Evolutionary conservation across 2,113 vertebrate species (phyloP).

Genomic region (Pavo muticus): DNA sequence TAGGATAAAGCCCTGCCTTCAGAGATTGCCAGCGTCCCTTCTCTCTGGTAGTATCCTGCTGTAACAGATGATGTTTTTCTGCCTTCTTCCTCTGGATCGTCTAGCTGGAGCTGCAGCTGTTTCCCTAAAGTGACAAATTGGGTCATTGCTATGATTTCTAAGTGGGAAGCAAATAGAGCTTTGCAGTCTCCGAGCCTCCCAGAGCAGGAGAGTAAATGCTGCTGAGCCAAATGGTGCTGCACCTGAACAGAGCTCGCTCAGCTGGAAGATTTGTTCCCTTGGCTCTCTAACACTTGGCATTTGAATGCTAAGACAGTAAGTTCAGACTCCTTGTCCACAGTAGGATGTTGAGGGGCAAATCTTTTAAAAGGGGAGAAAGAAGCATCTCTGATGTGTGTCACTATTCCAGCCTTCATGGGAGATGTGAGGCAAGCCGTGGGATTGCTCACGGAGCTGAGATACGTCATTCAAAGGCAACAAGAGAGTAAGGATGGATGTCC

Average conservation of each 20-base stretch:
- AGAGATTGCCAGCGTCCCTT: not conserved
- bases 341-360: not conserved
- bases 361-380: not conserved
- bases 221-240: not conserved
- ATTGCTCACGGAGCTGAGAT: not conserved
- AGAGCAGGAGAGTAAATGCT: not conserved
- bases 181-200: not conserved
- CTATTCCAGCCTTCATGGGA: not conserved
- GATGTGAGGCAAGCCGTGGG: not conserved
- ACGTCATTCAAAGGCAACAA: not conserved
- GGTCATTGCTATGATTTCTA: constrained; percentile 24
- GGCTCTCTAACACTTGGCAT: not conserved
- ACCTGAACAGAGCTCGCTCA: not conserved
- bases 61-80: constrained; percentile 9
- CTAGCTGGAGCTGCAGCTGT: constrained; percentile 39
- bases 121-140: constrained; percentile 44
- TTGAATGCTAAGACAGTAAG: not conserved
- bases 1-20: not conserved
- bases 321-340: not conserved
- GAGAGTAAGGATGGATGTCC: not conserved
- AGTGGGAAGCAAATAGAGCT: constrained; percentile 26
- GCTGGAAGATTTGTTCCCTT: not conserved
- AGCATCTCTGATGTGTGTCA: not conserved
- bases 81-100: constrained; percentile 5
- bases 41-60: not conserved